Base-by-base conservation (phyloP, 2,797 vertebrate species). In the Catharus ustulatus region DNA sequence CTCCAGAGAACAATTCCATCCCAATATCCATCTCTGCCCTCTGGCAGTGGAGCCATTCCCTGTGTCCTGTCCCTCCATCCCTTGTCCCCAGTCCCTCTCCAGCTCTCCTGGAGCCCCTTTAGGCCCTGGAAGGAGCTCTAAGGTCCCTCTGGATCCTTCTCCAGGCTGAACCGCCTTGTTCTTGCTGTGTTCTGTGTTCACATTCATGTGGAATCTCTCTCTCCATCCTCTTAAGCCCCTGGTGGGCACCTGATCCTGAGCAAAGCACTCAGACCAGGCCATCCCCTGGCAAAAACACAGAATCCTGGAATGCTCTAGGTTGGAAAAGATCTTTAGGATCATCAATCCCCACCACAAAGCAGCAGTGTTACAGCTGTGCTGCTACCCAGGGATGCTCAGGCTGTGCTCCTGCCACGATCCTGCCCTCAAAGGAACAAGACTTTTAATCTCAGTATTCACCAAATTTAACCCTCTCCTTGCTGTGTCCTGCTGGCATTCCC, bases 161-260 rank as follows among this genome's bases (percentile, higher is more conserved):
- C 42, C 55, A 55, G 42, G 14, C 57, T 64, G 66, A 51, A 2
- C 6, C 23, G 12, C 23, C 51, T 10, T 17, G n/a, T 24, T 17
- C 75, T n/a, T 11, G 4, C 4, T 4, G 5, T 20, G 17, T 38
- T 63, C 58, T n/a, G 30, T 32, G 13, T 4, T 72, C 63, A 23
- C 6, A 23, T 32, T 4, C 52, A 0, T 3, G 19, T 32, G 0
- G 3, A 17, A 15, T 29, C 20, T 52, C 29, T 52, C 29, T 49
- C 40, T 49, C 36, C 1, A 0, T 36, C n/a, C 51, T 68, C 42
- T 7, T 2, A 3, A 69, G 24, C 22, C 76, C 19, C 0, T 5
- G 69, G 36, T 23, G 58, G n/a, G 13, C 38, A 11, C 40, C n/a
- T n/a, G 45, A 42, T 8, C 63, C 59, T 5, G 38, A 64, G 55